Evolutionary conservation across 2,113 vertebrate species (phyloP), one percentile per base, ranked within the genome.

Genomic region (Gymnobelideus leadbeateri): DNA sequence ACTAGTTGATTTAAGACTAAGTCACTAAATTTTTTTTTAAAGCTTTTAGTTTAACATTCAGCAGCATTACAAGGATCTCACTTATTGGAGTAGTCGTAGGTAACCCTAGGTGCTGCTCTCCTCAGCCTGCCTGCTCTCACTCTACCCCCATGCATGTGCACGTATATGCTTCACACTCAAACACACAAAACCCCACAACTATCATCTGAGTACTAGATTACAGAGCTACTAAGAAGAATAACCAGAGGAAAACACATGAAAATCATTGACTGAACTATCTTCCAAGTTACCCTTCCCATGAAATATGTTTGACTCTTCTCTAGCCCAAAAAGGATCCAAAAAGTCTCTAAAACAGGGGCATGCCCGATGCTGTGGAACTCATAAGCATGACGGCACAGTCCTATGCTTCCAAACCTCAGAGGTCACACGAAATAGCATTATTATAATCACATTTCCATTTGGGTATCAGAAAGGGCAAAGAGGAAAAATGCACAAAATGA

Each of bases 381-480:
- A 77, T 92, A 93, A 8, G 25, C 84, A 89, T 26, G 46, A 43
- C 0, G 93, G 51, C 2, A 89, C 90, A 96, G 21, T 10, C n/a
- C 47, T 7, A 12, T 49, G 90, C 50, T 89, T 68, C 53, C 6
- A 26, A 89, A 90, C 4, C 57, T 96, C 37, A 93, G 37, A 57
- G 91, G 77, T 14, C 21, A 61, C n/a, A 92, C 16, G 43, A 52
- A 96, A 93, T 12, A 97, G 23, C 94, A 92, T 95, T 24, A 47
- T 19, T 51, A 51, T 53, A 61, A 93, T 90, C 54, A 84, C 3
- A 2, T 96, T 97, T 97, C 96, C 26, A 77, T 98, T 96, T 94
- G 95, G 24, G 26, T 97, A 96, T 68, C 3, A 93, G 14, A 52
- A 95, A 97, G 19, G 1, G 47, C 11, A 26, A 90, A 52, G 96